Evolutionary conservation across 2,888 invertebrate species (phyloP), one percentile per base, ranked within the genome.

Genomic region (Eueremaeus valkanovi): DNA sequence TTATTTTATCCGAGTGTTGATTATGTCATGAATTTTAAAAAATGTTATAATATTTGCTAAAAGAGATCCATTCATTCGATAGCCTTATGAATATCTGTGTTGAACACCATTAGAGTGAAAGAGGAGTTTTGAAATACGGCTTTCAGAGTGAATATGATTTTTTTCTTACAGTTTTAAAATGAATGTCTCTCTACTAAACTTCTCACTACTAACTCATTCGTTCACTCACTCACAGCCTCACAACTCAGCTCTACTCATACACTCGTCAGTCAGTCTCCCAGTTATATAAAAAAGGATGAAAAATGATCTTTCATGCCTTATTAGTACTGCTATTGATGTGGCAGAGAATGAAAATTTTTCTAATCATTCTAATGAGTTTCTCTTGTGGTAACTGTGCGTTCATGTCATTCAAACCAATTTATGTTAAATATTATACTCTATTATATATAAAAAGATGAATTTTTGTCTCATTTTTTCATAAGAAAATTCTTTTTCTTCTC

Each of bases 251-350:
- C n/a, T n/a, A n/a, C n/a, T n/a, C n/a, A n/a, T n/a, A n/a, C n/a
- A n/a, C n/a, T n/a, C n/a, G n/a, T n/a, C n/a, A n/a, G n/a, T 49
- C 49, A 49, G 49, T 49, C 49, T 49, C 49, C 45, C 16, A 40
- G 40, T 18, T 21, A 49, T 21, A 55, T 24, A 55, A 55, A 24
- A 24, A 55, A 55, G 33, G 36, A 63, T 63, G 63, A 63, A 63
- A 63, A 63, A 63, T 63, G 63, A 63, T 63, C 63, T 63, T 63
- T 63, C 63, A 63, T 63, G 63, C 63, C 33, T 63, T 63, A 63
- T 63, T 63, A 63, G 63, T 63, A 63, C 63, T 18, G 16, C 63
- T 63, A 63, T 63, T 63, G 63, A 63, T 63, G 58, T 27, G 33
- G 63, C 36, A 63, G 33, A 55, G 55, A 55, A 55, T 55, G 24